Evolutionary conservation across 2,888 invertebrate species (phyloP).

Genomic region (Metellina segmentata): DNA sequence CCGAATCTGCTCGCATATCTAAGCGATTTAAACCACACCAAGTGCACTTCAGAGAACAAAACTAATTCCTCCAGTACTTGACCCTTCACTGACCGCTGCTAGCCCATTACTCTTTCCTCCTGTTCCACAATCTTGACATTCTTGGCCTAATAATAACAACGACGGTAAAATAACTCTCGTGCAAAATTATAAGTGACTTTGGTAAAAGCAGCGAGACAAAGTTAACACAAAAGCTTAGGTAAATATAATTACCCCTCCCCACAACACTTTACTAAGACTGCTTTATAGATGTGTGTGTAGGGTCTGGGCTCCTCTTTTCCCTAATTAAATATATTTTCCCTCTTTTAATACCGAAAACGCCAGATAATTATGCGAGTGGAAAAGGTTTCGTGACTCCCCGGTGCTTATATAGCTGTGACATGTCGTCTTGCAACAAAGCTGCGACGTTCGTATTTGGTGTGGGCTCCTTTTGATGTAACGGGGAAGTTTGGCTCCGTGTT

Average conservation of each 20-base stretch:
- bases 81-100: conserved; percentile 36
- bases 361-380: conserved; percentile 36
- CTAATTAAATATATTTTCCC: conserved; percentile 64
- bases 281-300: neutral
- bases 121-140: neutral
- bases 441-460: too few species aligned
- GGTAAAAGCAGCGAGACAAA: neutral
- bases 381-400: conserved; percentile 15
- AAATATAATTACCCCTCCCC: conserved; percentile 52
- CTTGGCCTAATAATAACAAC: neutral
- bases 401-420: too few species aligned
- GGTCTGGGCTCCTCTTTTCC: neutral
- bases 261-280: neutral
- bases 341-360: conserved; percentile 30
- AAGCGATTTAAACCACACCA: neutral
- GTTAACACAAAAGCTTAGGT: conserved; percentile 8
- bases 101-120: neutral
- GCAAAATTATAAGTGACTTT: conserved; percentile 19
- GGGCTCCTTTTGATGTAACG: too few species aligned
- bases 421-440: too few species aligned
- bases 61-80: conserved; percentile 35
- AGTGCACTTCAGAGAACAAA: conserved; percentile 20
- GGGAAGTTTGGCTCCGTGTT: too few species aligned
- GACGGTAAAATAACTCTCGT: neutral
- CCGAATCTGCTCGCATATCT: conserved; percentile 3